Percentiles rank a stretch among this genome's conserved stretches.
Evolutionary conservation across 2,113 vertebrate species (phyloP).

Genomic region (Ictalurus furcatus): DNA sequence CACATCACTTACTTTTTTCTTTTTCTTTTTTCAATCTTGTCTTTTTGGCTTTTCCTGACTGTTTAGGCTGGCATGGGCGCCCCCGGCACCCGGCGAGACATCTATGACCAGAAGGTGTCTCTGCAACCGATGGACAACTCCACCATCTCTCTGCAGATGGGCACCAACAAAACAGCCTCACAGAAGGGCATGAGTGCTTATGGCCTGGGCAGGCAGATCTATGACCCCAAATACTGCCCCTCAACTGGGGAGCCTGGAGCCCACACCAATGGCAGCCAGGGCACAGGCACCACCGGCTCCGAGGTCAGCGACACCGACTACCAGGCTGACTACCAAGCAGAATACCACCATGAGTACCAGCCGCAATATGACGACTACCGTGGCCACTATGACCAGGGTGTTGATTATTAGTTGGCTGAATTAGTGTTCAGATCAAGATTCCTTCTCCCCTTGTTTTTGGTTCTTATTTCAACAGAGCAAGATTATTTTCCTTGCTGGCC

Average conservation of each 20-base stretch:
- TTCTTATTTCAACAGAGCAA: conserved; percentile 51
- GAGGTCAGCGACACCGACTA: conserved; percentile 89
- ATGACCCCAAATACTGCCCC: conserved; percentile 87
- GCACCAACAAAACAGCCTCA: conserved; percentile 88
- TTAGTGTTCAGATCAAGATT: neutral
- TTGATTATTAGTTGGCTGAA: conserved; percentile 42
- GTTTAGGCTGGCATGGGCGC: conserved; percentile 83
- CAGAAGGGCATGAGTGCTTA: conserved; percentile 90
- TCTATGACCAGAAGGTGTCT: conserved; percentile 85
- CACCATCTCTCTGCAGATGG: conserved; percentile 89
- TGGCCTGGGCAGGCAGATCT: conserved; percentile 87
- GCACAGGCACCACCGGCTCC: conserved; percentile 82
- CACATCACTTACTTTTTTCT: neutral
- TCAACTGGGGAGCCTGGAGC: conserved; percentile 78
- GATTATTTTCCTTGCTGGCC: conserved; percentile 48
- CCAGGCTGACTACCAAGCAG: conserved; percentile 83
- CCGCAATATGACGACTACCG: conserved; percentile 82
- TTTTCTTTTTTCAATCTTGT: neutral
- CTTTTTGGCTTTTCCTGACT: neutral
- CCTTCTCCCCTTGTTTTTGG: neutral
- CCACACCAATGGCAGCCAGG: conserved; percentile 83
- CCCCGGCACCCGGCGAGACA: conserved; percentile 85
- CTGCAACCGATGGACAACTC: conserved; percentile 82
- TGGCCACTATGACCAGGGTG: conserved; percentile 42
- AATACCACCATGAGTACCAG: conserved; percentile 80